A percentile compares a stretch with the other conserved stretches of the same genome.
Evolutionary conservation across 2,797 vertebrate genomes (phyloP).

Genomic region (Amphiprion clarkii): DNA sequence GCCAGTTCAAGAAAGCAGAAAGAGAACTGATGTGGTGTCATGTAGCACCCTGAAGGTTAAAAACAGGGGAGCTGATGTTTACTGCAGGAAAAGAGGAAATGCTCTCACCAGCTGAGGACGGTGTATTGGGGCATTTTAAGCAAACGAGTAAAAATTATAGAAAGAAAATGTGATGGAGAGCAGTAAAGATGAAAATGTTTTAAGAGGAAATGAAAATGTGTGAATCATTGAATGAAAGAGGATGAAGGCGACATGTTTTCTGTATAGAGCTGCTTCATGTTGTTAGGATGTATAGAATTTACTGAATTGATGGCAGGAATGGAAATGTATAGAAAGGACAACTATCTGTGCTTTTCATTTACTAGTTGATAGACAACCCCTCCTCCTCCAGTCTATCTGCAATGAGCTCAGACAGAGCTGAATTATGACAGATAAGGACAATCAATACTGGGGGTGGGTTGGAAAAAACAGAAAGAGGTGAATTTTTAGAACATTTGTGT

Average conservation of each 20-base stretch:
- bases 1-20: constrained; percentile 7
- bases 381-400: constrained; percentile 75
- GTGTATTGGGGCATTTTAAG: not conserved
- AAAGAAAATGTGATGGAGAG: not conserved
- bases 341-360: constrained; percentile 72
- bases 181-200: constrained; percentile 12
- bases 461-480: constrained; percentile 39
- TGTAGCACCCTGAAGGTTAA: constrained; percentile 46
- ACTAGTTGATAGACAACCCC: constrained; percentile 68
- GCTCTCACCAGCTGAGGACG: not conserved
- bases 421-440: constrained; percentile 89
- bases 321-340: constrained; percentile 64
- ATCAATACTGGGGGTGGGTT: constrained; percentile 80
- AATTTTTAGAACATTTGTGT: constrained; percentile 75
- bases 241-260: not conserved
- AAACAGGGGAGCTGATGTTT: constrained; percentile 14
- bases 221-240: constrained; percentile 4
- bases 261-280: constrained; percentile 1
- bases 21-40: constrained; percentile 36
- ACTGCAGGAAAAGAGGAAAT: constrained; percentile 12
- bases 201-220: constrained; percentile 17
- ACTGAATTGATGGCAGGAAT: constrained; percentile 57
- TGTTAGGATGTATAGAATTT: constrained; percentile 54
- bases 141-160: not conserved
- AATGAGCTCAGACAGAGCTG: constrained; percentile 83